phyloP scores from a whole-genome alignment of 1,140 invertebrate species.

The Neocloeon triangulifer region DNA sequence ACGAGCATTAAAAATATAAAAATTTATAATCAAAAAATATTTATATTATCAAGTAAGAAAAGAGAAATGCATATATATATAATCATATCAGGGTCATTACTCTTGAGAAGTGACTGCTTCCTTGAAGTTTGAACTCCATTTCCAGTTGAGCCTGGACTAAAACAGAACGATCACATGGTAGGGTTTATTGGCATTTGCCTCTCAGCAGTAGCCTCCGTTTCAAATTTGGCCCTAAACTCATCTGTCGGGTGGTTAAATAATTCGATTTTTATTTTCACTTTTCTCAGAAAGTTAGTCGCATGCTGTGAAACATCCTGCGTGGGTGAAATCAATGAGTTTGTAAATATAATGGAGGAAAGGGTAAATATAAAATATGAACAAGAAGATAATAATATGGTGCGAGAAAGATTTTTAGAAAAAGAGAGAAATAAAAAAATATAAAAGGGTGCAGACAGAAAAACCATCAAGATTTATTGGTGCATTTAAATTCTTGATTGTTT shows the following conservation, averaged over 20 bases:
- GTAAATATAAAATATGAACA: too few relatives aligned
- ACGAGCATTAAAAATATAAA: conserved; percentile 1
- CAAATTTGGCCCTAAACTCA: neutral
- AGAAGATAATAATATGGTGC: too few relatives aligned
- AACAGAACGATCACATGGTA: conserved; percentile 3
- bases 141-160: conserved; percentile 42
- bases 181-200: neutral
- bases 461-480: too few relatives aligned
- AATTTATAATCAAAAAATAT: conserved; percentile 12
- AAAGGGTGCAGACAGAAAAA: too few relatives aligned
- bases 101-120: conserved; percentile 60
- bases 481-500: too few relatives aligned
- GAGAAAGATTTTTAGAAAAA: too few relatives aligned
- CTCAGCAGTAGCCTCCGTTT: too few relatives aligned
- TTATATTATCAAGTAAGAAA: conserved; percentile 9
- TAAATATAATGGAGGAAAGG: too few relatives aligned
- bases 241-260: conserved; percentile 1
- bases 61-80: conserved; percentile 11
- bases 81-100: conserved; percentile 23
- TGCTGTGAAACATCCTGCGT: neutral
- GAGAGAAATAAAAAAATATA: too few relatives aligned
- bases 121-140: conserved; percentile 84
- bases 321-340: too few relatives aligned
- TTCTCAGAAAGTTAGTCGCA: neutral
- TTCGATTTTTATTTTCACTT: too few relatives aligned